A percentile compares a stretch with the other conserved stretches of the same genome.
phyloP scores from a whole-genome alignment of 1,140 invertebrate genomes.

The Heliconius nattereri region DNA sequence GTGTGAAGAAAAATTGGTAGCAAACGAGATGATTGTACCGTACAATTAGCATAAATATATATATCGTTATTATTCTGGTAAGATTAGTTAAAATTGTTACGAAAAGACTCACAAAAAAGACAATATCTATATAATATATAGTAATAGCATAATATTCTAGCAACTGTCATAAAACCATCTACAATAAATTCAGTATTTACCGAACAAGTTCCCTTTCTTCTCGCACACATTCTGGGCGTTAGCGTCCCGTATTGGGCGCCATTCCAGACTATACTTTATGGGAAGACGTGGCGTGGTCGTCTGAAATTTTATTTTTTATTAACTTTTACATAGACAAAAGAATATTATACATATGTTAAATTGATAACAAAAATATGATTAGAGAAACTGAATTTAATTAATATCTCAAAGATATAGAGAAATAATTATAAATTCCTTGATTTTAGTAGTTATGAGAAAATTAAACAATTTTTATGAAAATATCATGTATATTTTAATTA shows the following conservation, averaged over 20 bases:
- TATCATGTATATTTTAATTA: no score
- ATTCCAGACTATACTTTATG: slow-evolving; percentile 30
- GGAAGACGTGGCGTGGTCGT: background rate
- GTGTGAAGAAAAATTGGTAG: no score
- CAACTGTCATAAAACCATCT: background rate
- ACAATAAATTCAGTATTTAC: background rate
- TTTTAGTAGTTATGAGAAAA: no score
- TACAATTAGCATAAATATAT: no score
- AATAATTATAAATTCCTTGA: no score
- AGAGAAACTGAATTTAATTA: no score
- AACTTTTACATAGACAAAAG: background rate
- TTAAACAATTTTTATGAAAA: no score
- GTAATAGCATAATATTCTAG: slow-evolving; percentile 2
- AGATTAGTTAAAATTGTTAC: no score
- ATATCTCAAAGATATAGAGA: no score
- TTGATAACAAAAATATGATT: no score
- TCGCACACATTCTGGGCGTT: slow-evolving; percentile 17
- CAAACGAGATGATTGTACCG: no score
- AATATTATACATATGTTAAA: background rate
- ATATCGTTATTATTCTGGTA: no score
- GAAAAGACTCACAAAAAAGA: background rate
- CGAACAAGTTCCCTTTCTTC: slow-evolving; percentile 10
- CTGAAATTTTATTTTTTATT: slow-evolving; percentile 1
- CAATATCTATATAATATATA: background rate
- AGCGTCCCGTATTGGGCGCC: slow-evolving; percentile 24